Evolutionary conservation across 2,113 vertebrate species (phyloP), one percentile per base, ranked within the genome.

Genomic region (Camarhynchus parvulus): DNA sequence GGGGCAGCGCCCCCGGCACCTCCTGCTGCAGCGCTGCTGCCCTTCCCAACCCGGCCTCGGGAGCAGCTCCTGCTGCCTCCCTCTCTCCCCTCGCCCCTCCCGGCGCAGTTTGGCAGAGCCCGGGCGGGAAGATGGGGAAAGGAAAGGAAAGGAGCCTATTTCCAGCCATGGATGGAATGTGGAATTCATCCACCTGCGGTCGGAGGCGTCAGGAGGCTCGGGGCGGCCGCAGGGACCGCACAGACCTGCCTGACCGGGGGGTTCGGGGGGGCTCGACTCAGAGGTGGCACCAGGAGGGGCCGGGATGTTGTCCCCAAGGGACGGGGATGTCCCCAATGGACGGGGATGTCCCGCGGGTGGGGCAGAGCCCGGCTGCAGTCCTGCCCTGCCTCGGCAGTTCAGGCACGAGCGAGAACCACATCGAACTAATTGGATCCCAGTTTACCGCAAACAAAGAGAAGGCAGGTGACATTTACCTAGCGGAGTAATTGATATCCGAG

Each of bases 401-500:
- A 37, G 52, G 21, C 87, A 30, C 58, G 14, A 39, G 62, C 84
- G 24, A 52, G 23, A 76, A 33, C 61, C 67, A 4, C 89, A 5
- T 5, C 73, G 2, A 4, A 41, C 44, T 91, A 86, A 94, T 52
- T 30, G 78, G 93, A 76, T 35, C 41, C 39, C 79, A 33, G 70
- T 62, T 86, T 69, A 53, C 68, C 0, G 67, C 94, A 94, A 92
- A 92, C 96, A 92, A 52, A 87, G 82, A 52, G 86, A n/a, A 89
- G 64, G 35, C 82, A 74, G 87, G 87, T 77, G 96, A 91, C 92
- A 94, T 95, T 96, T 95, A 92, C 94, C 89, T 53, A 58, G 79
- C 67, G n/a, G 80, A 90, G 70, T 93, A 89, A 96, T 92, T 96
- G 94, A 95, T 94, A 95, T 18, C 95, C 44, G 22, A 89, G 93